Evolutionary conservation across 37 sponge, comb jelly and placozoan genomes (phyloP).

Genomic region (Theonella swinhoei): DNA sequence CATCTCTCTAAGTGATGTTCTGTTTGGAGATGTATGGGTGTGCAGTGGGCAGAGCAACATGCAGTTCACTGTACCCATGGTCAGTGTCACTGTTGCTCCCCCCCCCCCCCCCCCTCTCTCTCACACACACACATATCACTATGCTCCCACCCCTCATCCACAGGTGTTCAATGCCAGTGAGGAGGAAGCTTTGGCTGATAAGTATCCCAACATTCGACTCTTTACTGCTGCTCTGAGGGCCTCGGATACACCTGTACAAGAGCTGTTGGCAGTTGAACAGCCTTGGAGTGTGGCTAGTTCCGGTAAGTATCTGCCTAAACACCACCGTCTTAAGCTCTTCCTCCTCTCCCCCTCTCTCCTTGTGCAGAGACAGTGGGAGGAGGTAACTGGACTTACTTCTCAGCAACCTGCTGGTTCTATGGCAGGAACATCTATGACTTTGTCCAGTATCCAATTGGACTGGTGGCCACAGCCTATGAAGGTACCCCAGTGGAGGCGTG

Average conservation of each 20-base stretch:
- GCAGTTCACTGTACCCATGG: constrained; percentile 48
- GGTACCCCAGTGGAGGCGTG: constrained; percentile 77
- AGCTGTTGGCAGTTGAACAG: constrained; percentile 36
- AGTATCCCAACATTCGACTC: constrained; percentile 63
- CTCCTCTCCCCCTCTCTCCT: not conserved
- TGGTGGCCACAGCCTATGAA: constrained; percentile 65
- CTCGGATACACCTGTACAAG: constrained; percentile 46
- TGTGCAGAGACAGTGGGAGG: constrained; percentile 23
- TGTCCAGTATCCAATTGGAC: constrained; percentile 63
- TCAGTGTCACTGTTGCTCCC: too few relatives aligned
- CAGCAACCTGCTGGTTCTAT: constrained; percentile 79
- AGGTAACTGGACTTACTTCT: constrained; percentile 48
- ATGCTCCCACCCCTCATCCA: too few relatives aligned
- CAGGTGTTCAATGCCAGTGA: constrained; percentile 72
- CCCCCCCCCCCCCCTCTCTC: too few relatives aligned
- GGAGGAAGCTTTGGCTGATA: constrained; percentile 55
- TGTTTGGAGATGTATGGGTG: constrained; percentile 78
- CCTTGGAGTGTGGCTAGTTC: constrained; percentile 54
- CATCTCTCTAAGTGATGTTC: constrained; percentile 49
- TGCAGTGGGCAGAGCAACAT: constrained; percentile 90
- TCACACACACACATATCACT: too few relatives aligned
- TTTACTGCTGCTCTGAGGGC: constrained; percentile 50
- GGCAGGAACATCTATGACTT: constrained; percentile 54
- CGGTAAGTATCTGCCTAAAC: constrained; percentile 25
- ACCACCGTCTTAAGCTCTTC: too few relatives aligned